Evolutionary conservation across 2,113 vertebrate genomes (phyloP).

Genomic region (Octodon degus): DNA sequence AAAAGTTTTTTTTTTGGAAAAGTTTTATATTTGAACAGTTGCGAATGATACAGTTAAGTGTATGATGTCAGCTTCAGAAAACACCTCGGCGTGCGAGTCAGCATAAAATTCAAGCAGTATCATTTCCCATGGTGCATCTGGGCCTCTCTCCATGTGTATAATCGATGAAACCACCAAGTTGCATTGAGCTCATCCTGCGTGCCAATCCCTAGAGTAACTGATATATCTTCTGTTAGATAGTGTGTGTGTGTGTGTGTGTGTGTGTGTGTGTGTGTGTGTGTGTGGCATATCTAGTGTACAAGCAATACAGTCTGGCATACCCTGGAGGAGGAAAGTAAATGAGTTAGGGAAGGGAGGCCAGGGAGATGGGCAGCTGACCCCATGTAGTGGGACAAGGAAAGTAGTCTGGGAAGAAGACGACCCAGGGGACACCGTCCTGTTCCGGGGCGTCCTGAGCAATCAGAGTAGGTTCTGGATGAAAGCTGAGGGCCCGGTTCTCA

Average conservation of each 20-base stretch:
- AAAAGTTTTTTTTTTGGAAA: neutral
- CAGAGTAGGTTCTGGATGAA: neutral
- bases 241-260: neutral
- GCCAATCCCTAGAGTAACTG: neutral
- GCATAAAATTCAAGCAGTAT: neutral
- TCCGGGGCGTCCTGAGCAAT: rapidly evolving
- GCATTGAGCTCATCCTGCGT: neutral
- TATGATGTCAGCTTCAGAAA: neutral
- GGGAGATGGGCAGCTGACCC: neutral
- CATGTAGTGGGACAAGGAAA: neutral
- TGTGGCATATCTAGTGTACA: neutral
- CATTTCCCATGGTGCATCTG: neutral
- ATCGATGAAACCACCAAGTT: neutral
- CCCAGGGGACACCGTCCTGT: neutral
- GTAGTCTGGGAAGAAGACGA: neutral
- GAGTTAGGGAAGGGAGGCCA: neutral
- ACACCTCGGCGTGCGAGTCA: neutral
- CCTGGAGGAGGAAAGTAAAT: neutral
- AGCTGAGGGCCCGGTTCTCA: neutral
- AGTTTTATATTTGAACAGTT: neutral
- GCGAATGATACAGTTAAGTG: neutral
- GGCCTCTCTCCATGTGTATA: too few relatives aligned
- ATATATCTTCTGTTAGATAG: neutral
- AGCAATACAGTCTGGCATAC: neutral
- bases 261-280: neutral